Conservation (phyloP, 1,140 invertebrate genomes). For the Drosophila pachea region DNA sequence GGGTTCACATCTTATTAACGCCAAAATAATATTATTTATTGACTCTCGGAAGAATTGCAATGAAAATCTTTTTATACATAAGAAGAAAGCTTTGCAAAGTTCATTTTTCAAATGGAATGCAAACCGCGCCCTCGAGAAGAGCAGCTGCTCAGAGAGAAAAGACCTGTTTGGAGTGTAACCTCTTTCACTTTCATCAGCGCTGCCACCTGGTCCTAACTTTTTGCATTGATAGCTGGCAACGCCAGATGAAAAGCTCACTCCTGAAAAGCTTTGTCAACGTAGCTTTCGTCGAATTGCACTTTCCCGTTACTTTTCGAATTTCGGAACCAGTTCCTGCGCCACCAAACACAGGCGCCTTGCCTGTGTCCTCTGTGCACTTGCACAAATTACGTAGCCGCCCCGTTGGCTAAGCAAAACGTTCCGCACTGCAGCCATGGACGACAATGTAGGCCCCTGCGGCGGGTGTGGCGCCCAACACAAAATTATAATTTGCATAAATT, state of each 20-base stretch:
- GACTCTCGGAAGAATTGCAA: too few relatives aligned
- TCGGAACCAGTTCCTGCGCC: background rate
- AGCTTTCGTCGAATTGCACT: constrained; percentile 5
- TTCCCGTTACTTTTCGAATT: background rate
- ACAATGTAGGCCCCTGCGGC: constrained; percentile 17
- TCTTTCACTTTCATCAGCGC: background rate
- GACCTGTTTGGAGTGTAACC: background rate
- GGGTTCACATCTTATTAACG: too few relatives aligned
- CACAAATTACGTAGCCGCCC: constrained; percentile 45
- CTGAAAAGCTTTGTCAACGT: background rate
- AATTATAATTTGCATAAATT: constrained; percentile 68
- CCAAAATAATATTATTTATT: too few relatives aligned
- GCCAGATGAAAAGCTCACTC: constrained; percentile 6
- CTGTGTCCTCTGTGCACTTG: constrained; percentile 16
- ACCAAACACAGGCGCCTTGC: constrained; percentile 6
- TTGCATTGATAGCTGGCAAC: background rate
- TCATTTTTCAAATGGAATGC: background rate
- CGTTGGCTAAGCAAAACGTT: constrained; percentile 31
- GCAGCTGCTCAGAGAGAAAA: background rate
- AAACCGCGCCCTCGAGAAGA: background rate
- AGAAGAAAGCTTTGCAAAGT: background rate
- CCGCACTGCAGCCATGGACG: constrained; percentile 27
- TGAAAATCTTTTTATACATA: too few relatives aligned
- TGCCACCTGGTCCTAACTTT: constrained; percentile 10
- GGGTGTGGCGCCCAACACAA: constrained; percentile 16